Conservation (phyloP, 2,888 invertebrate genomes). For the Trichopoda pennipes region DNA sequence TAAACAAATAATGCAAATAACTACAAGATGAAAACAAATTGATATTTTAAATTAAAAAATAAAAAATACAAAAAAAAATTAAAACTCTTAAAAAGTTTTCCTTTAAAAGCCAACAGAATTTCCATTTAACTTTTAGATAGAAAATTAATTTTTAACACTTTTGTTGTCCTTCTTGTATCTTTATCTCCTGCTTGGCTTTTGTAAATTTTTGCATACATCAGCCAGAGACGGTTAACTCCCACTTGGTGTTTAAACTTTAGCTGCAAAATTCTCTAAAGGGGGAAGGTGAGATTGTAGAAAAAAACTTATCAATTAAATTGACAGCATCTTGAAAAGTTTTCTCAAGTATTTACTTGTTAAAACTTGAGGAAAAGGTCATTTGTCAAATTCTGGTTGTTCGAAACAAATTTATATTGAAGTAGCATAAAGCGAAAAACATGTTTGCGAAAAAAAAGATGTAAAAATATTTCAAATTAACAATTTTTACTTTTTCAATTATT, state of each 20-base stretch:
- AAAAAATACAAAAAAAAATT: no score
- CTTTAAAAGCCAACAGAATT: conserved; percentile 50
- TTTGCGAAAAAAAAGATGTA: background rate
- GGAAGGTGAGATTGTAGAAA: background rate
- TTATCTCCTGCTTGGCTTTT: conserved; percentile 11
- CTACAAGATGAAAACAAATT: conserved; percentile 24
- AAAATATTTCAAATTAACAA: background rate
- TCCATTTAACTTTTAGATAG: conserved; percentile 58
- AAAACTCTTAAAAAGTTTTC: conserved; percentile 46
- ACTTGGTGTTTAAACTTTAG: conserved; percentile 2
- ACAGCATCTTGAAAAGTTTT: conserved; percentile 57
- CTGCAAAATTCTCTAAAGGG: background rate
- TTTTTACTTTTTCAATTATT: no score
- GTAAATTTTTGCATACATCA: background rate
- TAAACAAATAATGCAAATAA: conserved; percentile 18
- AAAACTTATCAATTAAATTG: conserved; percentile 64
- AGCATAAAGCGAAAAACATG: background rate
- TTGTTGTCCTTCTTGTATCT: conserved; percentile 7
- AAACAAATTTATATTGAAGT: conserved; percentile 34
- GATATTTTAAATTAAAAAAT: background rate
- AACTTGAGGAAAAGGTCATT: conserved; percentile 60
- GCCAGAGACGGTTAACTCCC: background rate
- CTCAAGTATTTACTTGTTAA: conserved; percentile 57
- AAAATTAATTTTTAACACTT: conserved; percentile 55
- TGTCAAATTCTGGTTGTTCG: conserved; percentile 47